Evolutionary conservation across 2,888 invertebrate species (phyloP), one percentile per base, ranked within the genome.

Genomic region (Dione juno): DNA sequence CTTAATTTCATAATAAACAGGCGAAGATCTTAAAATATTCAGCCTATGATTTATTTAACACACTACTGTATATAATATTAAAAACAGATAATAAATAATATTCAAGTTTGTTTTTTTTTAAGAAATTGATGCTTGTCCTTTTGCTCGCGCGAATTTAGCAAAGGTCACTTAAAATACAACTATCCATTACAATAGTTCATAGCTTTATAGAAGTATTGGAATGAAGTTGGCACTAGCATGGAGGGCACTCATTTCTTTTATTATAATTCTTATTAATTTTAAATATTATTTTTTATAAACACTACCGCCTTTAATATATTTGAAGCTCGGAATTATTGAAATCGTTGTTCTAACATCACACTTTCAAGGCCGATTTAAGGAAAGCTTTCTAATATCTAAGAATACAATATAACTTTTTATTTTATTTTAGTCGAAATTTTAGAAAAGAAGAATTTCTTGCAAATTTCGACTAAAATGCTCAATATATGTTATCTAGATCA

Each of bases 141-240:
- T 57, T 64, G 69, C 61, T 67, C 70, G 66, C 54, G 50, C 64
- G 48, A 69, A 69, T 19, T 43, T 41, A 37, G 52, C 59, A 35
- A 78, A 78, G 75, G 77, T 76, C 79, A 81, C 81, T 82, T 81
- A 81, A 75, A 76, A 77, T 74, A 75, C 71, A 69, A 68, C 69
- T 67, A 70, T 77, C 70, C 74, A 77, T 74, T 76, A 75, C 73
- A 75, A 75, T 77, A 77, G 71, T 77, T 77, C 71, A 69, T 71
- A 75, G 77, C 19, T 35, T 57, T 50, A 64, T 57, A 82, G 73
- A 77, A 74, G 81, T 76, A 77, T 80, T 86, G 85, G 84, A 86
- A 86, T 85, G 84, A 84, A 84, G 82, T 91, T 91, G 91, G 91
- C 91, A 91, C 91, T 91, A 90, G 77, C 71, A 84, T 91, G 91